A percentile compares a stretch with the other conserved stretches of the same genome.
These are phyloP conservation scores for Synergus itoensis DNA, from an alignment of 2,888 invertebrate species.

Conservation along the genomic window DNA sequence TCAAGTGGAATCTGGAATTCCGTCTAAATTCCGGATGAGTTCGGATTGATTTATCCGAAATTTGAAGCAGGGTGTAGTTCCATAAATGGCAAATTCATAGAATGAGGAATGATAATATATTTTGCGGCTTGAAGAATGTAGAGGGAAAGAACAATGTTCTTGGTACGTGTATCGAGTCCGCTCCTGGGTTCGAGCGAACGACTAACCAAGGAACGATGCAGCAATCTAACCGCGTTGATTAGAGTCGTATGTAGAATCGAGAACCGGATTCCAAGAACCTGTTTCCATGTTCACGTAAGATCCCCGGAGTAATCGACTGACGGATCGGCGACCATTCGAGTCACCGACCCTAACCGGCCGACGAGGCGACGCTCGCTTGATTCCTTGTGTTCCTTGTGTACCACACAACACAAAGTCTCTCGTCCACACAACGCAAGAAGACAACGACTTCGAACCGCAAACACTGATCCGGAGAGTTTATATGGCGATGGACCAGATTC, in stretches of 20 bases:
- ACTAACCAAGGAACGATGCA: slow-evolving; percentile 68
- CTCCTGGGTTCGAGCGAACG: slow-evolving; percentile 45
- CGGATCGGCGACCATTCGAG: slow-evolving; percentile 78
- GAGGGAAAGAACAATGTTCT: slow-evolving; percentile 38
- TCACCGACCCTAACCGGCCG: slow-evolving; percentile 72
- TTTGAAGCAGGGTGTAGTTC: background rate
- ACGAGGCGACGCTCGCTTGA: slow-evolving; percentile 60
- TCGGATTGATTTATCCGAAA: no score
- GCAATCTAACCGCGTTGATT: slow-evolving; percentile 78
- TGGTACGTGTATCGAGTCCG: slow-evolving; percentile 19
- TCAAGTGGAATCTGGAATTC: no score
- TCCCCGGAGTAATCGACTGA: slow-evolving; percentile 78
- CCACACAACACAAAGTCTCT: slow-evolving; percentile 36
- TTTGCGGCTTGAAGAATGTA: background rate
- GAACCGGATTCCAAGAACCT: slow-evolving; percentile 78
- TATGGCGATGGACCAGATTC: slow-evolving; percentile 37
- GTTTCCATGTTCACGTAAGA: slow-evolving; percentile 79
- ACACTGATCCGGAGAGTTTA: slow-evolving; percentile 31
- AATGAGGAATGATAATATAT: background rate
- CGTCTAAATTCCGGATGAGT: no score
- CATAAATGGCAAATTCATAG: background rate
- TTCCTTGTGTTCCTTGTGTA: slow-evolving; percentile 44
- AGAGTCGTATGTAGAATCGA: slow-evolving; percentile 78
- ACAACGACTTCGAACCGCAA: background rate
- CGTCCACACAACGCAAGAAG: slow-evolving; percentile 29